These are phyloP conservation scores for Nasonia longicornis DNA, from an alignment of 1,140 invertebrate genomes.

Conservation along the genomic window DNA sequence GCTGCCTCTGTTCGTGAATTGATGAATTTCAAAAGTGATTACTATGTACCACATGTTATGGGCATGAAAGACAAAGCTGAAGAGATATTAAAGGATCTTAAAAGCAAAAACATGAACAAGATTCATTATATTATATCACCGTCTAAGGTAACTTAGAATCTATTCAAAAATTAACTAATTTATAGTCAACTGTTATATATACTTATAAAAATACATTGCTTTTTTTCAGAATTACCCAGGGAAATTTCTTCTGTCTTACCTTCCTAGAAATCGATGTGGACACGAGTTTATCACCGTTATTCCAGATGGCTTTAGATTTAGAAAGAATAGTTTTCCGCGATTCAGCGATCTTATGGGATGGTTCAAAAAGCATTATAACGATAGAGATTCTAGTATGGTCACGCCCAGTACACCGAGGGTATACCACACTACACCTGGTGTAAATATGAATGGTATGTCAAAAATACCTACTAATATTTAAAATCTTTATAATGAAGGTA, in stretches of 20 bases:
- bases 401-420: constrained; percentile 82
- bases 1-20: constrained; percentile 91
- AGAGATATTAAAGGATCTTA: constrained; percentile 87
- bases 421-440: constrained; percentile 76
- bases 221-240: constrained; percentile 84
- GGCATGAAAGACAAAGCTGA: constrained; percentile 89
- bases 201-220: constrained; percentile 11
- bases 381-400: constrained; percentile 81
- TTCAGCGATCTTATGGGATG: constrained; percentile 89
- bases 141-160: constrained; percentile 71
- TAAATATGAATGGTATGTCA: constrained; percentile 55
- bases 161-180: too few species aligned
- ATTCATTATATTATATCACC: constrained; percentile 94
- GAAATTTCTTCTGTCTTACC: constrained; percentile 94
- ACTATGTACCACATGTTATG: constrained; percentile 81
- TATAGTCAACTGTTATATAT: not conserved
- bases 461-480: not conserved
- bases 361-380: constrained; percentile 98
- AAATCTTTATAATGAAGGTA: not conserved
- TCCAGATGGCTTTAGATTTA: constrained; percentile 92
- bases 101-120: constrained; percentile 85
- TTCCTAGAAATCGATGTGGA: constrained; percentile 84
- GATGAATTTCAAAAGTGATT: constrained; percentile 84
- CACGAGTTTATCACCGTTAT: constrained; percentile 94
- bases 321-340: constrained; percentile 88